Conservation (phyloP, 2,113 vertebrate genomes). For the Hiodon tergisus region DNA sequence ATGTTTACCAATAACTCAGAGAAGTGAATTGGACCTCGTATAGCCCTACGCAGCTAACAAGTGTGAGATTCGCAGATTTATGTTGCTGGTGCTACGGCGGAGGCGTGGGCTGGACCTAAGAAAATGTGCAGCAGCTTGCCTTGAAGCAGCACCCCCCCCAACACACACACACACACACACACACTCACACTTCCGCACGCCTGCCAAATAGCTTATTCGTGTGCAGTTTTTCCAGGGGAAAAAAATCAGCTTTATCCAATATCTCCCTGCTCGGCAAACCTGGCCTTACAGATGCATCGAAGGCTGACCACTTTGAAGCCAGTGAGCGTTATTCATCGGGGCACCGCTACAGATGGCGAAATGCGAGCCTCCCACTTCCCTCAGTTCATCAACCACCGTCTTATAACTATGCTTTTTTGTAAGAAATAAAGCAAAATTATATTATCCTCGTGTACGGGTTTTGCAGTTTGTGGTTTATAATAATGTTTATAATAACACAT, state of each 20-base stretch:
- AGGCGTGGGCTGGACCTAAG: constrained; percentile 52
- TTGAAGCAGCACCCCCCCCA: constrained; percentile 44
- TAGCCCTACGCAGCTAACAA: neutral
- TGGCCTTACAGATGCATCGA: constrained; percentile 62
- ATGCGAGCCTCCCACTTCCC: constrained; percentile 46
- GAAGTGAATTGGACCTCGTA: constrained; percentile 4
- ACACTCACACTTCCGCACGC: constrained; percentile 31
- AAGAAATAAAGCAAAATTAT: constrained; percentile 24
- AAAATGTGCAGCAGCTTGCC: constrained; percentile 65
- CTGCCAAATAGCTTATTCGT: constrained; percentile 57
- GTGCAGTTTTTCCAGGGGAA: constrained; percentile 57
- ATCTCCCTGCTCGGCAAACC: constrained; percentile 61
- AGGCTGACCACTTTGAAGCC: constrained; percentile 54
- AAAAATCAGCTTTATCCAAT: constrained; percentile 70
- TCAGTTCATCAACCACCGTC: constrained; percentile 12
- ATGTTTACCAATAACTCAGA: constrained; percentile 4
- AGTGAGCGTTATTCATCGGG: constrained; percentile 58
- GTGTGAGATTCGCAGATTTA: constrained; percentile 42
- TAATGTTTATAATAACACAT: no score
- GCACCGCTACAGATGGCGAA: constrained; percentile 58
- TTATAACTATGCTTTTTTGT: neutral
- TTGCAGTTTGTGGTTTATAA: no score
- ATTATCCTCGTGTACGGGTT: neutral
- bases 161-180: constrained; percentile 36
- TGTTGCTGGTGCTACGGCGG: constrained; percentile 42